phyloP scores from a whole-genome alignment of 2,113 vertebrate genomes.

The Pristiophorus japonicus region DNA sequence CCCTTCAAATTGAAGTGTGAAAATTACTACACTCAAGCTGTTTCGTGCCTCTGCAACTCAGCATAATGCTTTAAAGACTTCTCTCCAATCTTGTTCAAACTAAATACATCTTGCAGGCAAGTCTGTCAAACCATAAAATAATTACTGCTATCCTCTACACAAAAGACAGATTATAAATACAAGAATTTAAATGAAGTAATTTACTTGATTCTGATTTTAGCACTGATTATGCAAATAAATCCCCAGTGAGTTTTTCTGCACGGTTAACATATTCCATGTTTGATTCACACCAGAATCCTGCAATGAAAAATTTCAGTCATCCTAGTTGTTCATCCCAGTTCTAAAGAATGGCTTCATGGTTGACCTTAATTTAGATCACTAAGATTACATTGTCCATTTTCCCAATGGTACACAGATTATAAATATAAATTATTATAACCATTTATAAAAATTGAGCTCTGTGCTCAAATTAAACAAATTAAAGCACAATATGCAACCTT shows the following conservation, averaged over 20 bases:
- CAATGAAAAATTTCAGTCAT: background rate
- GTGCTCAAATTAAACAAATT: background rate
- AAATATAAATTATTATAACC: background rate
- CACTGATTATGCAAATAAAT: background rate
- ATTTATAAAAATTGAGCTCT: background rate
- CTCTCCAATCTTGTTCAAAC: background rate
- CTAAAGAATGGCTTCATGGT: background rate
- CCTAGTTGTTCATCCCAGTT: background rate
- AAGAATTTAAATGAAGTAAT: background rate
- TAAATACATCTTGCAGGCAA: background rate
- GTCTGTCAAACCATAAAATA: background rate
- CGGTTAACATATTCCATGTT: background rate
- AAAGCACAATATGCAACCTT: too few relatives aligned
- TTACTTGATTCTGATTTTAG: background rate
- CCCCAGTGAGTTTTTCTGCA: background rate
- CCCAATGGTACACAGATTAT: background rate
- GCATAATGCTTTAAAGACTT: background rate
- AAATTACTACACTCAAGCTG: background rate
- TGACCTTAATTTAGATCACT: background rate
- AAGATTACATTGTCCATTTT: background rate
- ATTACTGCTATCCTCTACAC: background rate
- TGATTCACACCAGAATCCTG: background rate
- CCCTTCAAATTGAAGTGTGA: background rate
- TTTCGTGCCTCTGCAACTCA: background rate
- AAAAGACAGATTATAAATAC: background rate